These are phyloP conservation scores for Salmo trutta DNA, from an alignment of 2,797 vertebrate genomes.

Conservation along the genomic window DNA sequence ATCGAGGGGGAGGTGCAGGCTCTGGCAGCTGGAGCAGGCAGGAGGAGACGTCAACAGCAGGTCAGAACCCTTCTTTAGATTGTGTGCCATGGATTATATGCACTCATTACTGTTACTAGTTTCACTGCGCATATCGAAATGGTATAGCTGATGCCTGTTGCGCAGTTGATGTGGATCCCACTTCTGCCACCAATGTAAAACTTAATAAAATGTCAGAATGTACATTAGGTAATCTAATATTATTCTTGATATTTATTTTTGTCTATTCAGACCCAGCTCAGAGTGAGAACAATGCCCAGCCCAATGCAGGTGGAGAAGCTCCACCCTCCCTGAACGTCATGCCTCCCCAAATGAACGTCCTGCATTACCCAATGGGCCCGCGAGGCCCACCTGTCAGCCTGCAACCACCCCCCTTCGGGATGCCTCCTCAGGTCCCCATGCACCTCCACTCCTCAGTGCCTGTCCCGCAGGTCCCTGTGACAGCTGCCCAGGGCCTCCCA, in stretches of 20 bases:
- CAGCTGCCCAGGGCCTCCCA: conserved; percentile 86
- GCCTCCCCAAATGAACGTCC: conserved; percentile 82
- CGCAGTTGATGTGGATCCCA: not conserved
- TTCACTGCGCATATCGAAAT: not conserved
- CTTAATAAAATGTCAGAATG: not conserved
- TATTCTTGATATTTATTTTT: conserved; percentile 16
- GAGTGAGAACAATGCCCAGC: conserved; percentile 79
- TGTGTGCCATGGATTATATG: not conserved
- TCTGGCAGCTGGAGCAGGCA: conserved; percentile 83
- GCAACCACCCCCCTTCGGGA: conserved; percentile 80
- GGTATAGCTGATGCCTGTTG: not conserved
- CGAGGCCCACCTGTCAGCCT: conserved; percentile 82
- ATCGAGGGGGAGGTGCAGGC: conserved; percentile 74
- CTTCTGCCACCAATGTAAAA: not conserved
- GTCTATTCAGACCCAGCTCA: conserved; percentile 80
- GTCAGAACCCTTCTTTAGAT: conserved; percentile 41
- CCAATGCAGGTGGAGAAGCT: conserved; percentile 77
- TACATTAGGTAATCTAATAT: not conserved
- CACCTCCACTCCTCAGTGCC: conserved; percentile 86
- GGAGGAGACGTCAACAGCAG: conserved; percentile 83
- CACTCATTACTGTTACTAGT: not conserved
- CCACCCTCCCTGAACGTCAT: conserved; percentile 82
- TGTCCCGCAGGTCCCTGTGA: conserved; percentile 86
- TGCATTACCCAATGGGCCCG: conserved; percentile 81
- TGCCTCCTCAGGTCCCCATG: conserved; percentile 85